Base-by-base conservation (phyloP, 2,113 vertebrate species). In the Carettochelys insculpta region DNA sequence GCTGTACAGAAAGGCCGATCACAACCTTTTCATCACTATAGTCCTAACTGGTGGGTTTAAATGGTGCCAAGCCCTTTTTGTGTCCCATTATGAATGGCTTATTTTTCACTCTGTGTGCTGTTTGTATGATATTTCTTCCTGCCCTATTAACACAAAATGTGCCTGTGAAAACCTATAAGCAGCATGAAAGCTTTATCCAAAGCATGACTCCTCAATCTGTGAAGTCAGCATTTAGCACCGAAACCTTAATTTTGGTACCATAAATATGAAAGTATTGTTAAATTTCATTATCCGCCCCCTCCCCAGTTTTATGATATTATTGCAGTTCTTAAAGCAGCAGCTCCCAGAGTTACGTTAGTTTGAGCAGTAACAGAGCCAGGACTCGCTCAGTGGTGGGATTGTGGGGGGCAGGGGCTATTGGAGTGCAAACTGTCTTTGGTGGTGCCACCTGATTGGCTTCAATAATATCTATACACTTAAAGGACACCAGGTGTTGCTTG, bases 231-330 rank as follows among this genome's bases (percentile, higher is more conserved):
- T 85, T 86, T 43, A 41, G 19, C 12, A 7, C 1, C 0, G 10
- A 48, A 10, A 47, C 45, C 77, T 78, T 85, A 4, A n/a, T 68
- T 90, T 80, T 43, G 24, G 38, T 45, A 45, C 41, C 41, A 45
- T 75, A 45, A 75, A 75, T 75, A 43, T 75, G 43, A 24, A 41
- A 75, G 41, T 24, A 75, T 45, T 75, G 71, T 25, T 27, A 45
- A 75, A 75, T 27, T 25, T 75, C 38, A 45, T 45, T 12, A 17
- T 86, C 90, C n/a, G n/a, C n/a, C n/a, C 25, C 53, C 78, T 47
- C 50, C 65, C 1, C 9, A 48, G 25, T 31, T 0, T 1, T 0
- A 4, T 3, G 5, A 79, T n/a, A 68, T 83, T n/a, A 2, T 52
- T 38, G 2, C 31, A 7, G 1, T 8, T 83, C 48, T 94, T 13